Evolutionary conservation across 2,888 invertebrate genomes (phyloP).

Genomic region (Apotomis betuletana): DNA sequence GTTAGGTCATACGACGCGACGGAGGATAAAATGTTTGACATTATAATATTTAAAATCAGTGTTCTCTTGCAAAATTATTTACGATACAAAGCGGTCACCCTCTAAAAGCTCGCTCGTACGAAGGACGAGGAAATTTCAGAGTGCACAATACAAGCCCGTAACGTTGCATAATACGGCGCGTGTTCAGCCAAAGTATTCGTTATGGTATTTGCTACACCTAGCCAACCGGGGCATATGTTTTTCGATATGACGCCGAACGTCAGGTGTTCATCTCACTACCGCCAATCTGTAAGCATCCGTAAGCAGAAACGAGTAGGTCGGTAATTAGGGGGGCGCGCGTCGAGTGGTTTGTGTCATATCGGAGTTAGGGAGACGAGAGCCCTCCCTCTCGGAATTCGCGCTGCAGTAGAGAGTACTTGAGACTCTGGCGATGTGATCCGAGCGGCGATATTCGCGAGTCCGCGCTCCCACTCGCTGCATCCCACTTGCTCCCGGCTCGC

Average conservation of each 20-base stretch:
- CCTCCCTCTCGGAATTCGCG: constrained; percentile 77
- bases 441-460: constrained; percentile 76
- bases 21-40: no score
- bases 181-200: constrained; percentile 82
- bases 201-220: constrained; percentile 83
- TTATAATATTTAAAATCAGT: background rate
- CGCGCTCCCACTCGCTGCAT: constrained; percentile 72
- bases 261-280: constrained; percentile 78
- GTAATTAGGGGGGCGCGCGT: constrained; percentile 51
- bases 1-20: no score
- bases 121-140: constrained; percentile 72
- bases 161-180: constrained; percentile 81
- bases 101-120: constrained; percentile 62
- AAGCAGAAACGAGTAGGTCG: constrained; percentile 55
- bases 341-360: constrained; percentile 60
- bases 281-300: constrained; percentile 61
- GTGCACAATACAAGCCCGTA: constrained; percentile 75
- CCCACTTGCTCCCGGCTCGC: constrained; percentile 74
- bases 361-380: constrained; percentile 58
- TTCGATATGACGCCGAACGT: constrained; percentile 81
- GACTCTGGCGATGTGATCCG: constrained; percentile 75
- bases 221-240: constrained; percentile 82
- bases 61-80: constrained; percentile 44
- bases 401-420: constrained; percentile 74
- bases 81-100: constrained; percentile 53